Evolutionary conservation across 2,888 invertebrate species (phyloP).

Genomic region (Clitarchus hookeri): DNA sequence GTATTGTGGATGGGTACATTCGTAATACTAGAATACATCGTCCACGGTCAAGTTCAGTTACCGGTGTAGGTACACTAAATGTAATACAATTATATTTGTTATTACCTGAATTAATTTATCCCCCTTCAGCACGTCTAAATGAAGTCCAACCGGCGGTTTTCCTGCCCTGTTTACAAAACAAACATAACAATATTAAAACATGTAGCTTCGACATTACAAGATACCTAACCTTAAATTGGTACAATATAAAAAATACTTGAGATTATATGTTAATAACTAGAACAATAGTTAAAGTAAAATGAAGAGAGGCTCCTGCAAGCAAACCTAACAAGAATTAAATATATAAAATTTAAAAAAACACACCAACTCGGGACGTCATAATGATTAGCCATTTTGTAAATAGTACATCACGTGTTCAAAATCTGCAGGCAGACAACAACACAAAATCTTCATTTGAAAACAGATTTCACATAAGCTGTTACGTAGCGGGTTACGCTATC

Average conservation of each 20-base stretch:
- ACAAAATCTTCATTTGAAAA: not conserved
- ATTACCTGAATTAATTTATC: slow-evolving; percentile 88
- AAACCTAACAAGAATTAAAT: not conserved
- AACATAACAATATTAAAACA: not conserved
- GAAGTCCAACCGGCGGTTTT: slow-evolving; percentile 95
- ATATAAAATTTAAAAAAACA: slow-evolving; percentile 56
- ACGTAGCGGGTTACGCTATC: too few relatives aligned
- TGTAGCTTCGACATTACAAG: not conserved
- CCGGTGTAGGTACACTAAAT: not conserved
- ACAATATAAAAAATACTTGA: slow-evolving; percentile 11
- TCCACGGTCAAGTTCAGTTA: not conserved
- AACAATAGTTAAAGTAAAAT: not conserved
- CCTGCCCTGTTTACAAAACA: slow-evolving; percentile 76
- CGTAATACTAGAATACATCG: too few relatives aligned
- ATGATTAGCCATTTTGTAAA: slow-evolving; percentile 74
- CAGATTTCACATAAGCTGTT: too few relatives aligned
- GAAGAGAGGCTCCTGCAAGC: too few relatives aligned
- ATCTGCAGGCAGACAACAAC: not conserved
- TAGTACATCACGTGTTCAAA: too few relatives aligned
- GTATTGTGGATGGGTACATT: too few relatives aligned
- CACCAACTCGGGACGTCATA: slow-evolving; percentile 93
- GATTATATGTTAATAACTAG: not conserved
- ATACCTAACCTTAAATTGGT: not conserved
- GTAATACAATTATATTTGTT: not conserved
- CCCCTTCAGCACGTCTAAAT: slow-evolving; percentile 96